phyloP scores from a whole-genome alignment of 2,113 vertebrate species.

The Cisticola juncidis region DNA sequence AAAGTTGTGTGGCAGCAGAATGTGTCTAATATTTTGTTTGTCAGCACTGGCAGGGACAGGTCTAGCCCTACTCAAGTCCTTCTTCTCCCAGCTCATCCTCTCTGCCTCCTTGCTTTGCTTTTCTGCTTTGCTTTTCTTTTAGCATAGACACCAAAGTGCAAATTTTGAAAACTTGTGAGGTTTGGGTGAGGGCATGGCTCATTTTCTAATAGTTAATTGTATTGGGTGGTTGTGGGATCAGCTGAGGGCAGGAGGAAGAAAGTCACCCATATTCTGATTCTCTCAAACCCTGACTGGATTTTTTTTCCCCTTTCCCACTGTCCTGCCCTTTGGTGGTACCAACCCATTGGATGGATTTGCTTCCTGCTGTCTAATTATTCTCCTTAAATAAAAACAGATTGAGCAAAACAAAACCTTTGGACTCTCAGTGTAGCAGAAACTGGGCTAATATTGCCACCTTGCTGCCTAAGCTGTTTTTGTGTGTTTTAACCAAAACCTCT shows the following conservation, averaged over 20 bases:
- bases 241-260: background rate
- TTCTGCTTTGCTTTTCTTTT: background rate
- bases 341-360: rapidly evolving
- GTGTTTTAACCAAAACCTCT: background rate
- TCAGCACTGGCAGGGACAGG: background rate
- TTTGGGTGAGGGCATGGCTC: background rate
- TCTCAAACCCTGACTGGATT: background rate
- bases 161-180: background rate
- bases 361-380: background rate
- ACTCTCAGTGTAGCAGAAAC: background rate
- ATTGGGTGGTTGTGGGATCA: background rate
- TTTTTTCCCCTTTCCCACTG: background rate
- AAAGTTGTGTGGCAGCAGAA: background rate
- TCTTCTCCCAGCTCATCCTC: background rate
- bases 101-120: background rate
- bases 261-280: background rate
- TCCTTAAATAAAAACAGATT: background rate
- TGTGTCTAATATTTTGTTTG: rapidly evolving
- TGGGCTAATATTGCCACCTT: background rate
- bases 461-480: background rate
- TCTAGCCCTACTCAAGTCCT: background rate
- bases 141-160: rapidly evolving
- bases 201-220: background rate
- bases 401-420: background rate
- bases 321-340: background rate